These are phyloP conservation scores for Troides aeacus DNA, from an alignment of 2,888 invertebrate species.

Conservation along the genomic window DNA sequence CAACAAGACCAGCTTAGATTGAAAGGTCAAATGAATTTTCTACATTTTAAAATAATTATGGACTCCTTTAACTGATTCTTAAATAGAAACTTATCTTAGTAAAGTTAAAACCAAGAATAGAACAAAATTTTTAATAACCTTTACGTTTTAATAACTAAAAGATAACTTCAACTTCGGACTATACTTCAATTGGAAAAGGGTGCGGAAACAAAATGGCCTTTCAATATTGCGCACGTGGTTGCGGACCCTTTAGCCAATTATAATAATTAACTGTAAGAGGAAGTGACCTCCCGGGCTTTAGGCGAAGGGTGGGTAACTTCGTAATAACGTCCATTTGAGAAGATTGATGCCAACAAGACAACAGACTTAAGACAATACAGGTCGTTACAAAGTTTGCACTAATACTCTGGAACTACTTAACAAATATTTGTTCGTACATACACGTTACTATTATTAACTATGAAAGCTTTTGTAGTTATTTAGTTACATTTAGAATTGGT, in stretches of 20 bases:
- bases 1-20: no score
- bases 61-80: neutral
- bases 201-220: conserved; percentile 50
- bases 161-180: conserved; percentile 20
- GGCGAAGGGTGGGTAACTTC: conserved; percentile 56
- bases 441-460: neutral
- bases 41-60: neutral
- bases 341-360: conserved; percentile 76
- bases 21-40: no score
- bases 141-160: conserved; percentile 31
- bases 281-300: conserved; percentile 74
- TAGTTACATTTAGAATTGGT: neutral
- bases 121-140: neutral
- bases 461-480: neutral
- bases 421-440: neutral
- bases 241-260: conserved; percentile 67
- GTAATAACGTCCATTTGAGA: conserved; percentile 67
- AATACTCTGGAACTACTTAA: conserved; percentile 36
- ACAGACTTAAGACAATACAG: conserved; percentile 66
- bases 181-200: conserved; percentile 36
- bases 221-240: conserved; percentile 51
- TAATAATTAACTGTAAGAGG: conserved; percentile 77
- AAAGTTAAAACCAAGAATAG: neutral
- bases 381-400: conserved; percentile 57
- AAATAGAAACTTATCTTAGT: no score